phyloP scores from a whole-genome alignment of 2,888 invertebrate genomes.

The Blera fallax region DNA sequence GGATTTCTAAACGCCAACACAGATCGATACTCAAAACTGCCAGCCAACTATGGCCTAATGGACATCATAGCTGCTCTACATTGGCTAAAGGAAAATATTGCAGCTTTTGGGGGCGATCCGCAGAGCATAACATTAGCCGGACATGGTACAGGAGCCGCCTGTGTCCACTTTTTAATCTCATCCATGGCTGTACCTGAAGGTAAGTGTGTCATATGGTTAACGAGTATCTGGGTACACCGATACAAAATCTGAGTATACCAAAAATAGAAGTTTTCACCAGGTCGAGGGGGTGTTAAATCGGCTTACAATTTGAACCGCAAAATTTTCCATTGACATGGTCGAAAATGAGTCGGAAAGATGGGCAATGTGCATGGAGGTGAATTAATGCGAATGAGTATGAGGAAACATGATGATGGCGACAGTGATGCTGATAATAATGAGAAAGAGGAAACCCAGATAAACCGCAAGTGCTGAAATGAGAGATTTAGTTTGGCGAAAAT shows the following conservation, averaged over 20 bases:
- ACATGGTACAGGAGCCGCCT: constrained; percentile 97
- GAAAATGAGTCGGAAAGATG: constrained; percentile 30
- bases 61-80: constrained; percentile 97
- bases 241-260: background rate
- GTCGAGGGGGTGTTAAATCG: constrained; percentile 25
- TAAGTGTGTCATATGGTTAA: constrained; percentile 81
- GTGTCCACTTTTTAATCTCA: constrained; percentile 96
- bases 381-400: constrained; percentile 15
- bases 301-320: constrained; percentile 37
- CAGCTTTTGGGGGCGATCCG: constrained; percentile 96
- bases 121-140: constrained; percentile 96
- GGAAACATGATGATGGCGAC: background rate
- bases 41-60: constrained; percentile 98
- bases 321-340: constrained; percentile 58
- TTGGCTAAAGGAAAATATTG: constrained; percentile 98
- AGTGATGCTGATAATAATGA: background rate
- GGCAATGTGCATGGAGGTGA: constrained; percentile 5
- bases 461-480: background rate
- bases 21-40: constrained; percentile 91
- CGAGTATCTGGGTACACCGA: background rate
- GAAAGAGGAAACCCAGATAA: background rate
- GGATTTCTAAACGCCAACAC: constrained; percentile 95
- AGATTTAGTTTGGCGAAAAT: constrained; percentile 31
- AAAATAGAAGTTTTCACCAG: constrained; percentile 25
- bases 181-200: constrained; percentile 97